Conservation (phyloP, 2,888 invertebrate genomes). For the Sinotaia quadrata region DNA sequence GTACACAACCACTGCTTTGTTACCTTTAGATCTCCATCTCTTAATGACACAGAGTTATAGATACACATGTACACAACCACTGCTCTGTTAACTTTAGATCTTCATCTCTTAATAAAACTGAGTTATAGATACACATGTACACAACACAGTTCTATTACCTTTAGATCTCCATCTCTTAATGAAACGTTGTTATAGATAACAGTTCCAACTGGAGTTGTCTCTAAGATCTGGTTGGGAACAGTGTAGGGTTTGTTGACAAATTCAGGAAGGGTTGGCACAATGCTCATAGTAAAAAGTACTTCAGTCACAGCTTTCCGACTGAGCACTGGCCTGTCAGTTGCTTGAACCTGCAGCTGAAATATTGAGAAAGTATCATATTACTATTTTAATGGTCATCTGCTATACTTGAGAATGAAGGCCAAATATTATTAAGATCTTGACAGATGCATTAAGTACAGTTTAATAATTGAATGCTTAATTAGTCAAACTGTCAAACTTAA, state of each 20-base stretch:
- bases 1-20: too few relatives aligned
- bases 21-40: too few relatives aligned
- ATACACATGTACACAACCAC: too few relatives aligned
- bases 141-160: too few relatives aligned
- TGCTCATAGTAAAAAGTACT: conserved; percentile 45
- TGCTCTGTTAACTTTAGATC: conserved; percentile 31
- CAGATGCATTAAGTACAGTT: too few relatives aligned
- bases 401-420: too few relatives aligned
- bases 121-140: conserved; percentile 23
- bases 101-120: conserved; percentile 10
- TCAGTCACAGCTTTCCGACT: conserved; percentile 28
- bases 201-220: conserved; percentile 18
- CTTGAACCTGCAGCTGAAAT: conserved; percentile 52
- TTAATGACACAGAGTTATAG: too few relatives aligned
- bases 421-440: too few relatives aligned
- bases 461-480: too few relatives aligned
- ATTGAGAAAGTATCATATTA: not conserved
- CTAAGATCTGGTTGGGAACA: conserved; percentile 14
- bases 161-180: conserved; percentile 21
- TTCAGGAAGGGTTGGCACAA: conserved; percentile 42
- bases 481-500: too few relatives aligned
- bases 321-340: conserved; percentile 38
- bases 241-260: conserved; percentile 33
- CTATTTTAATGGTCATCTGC: too few relatives aligned
- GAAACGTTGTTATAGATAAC: conserved; percentile 17